Evolutionary conservation across 2,888 invertebrate genomes (phyloP).

Genomic region (Bombylius discolor): DNA sequence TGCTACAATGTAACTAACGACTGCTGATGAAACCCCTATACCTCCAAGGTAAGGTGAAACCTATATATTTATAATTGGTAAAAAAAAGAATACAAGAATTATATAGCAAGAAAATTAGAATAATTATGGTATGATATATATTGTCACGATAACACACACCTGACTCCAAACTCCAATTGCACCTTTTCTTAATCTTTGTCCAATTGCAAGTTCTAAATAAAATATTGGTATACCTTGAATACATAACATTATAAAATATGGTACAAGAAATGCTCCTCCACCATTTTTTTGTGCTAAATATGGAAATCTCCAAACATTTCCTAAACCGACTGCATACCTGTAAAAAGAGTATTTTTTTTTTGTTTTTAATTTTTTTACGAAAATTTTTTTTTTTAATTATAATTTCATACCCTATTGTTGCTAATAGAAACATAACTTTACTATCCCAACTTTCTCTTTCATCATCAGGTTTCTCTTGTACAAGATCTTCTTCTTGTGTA

Average conservation of each 20-base stretch:
- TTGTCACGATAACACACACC: constrained; percentile 18
- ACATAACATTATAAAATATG: constrained; percentile 88
- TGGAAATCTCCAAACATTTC: constrained; percentile 92
- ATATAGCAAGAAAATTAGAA: background rate
- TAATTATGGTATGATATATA: background rate
- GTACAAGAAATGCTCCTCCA: constrained; percentile 92
- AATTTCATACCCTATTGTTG: constrained; percentile 59
- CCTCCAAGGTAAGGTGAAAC: constrained; percentile 79
- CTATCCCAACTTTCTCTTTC: constrained; percentile 88
- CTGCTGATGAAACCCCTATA: constrained; percentile 86
- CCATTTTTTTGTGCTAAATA: constrained; percentile 91
- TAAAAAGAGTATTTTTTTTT: background rate
- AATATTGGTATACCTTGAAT: constrained; percentile 94
- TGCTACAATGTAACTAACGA: constrained; percentile 92
- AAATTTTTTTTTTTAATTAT: too few species aligned
- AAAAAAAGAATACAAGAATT: background rate
- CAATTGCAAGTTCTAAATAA: constrained; percentile 89
- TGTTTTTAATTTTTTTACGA: background rate
- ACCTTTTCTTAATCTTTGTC: constrained; percentile 83
- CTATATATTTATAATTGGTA: constrained; percentile 10
- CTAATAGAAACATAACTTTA: constrained; percentile 79
- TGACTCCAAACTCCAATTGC: constrained; percentile 94
- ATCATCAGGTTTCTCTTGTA: constrained; percentile 57
- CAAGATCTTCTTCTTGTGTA: constrained; percentile 44
- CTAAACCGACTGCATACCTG: constrained; percentile 79